Percentiles rank a stretch among this genome's conserved stretches.
Evolutionary conservation across 2,888 invertebrate genomes (phyloP).

Genomic region (Catocala sponsa): DNA sequence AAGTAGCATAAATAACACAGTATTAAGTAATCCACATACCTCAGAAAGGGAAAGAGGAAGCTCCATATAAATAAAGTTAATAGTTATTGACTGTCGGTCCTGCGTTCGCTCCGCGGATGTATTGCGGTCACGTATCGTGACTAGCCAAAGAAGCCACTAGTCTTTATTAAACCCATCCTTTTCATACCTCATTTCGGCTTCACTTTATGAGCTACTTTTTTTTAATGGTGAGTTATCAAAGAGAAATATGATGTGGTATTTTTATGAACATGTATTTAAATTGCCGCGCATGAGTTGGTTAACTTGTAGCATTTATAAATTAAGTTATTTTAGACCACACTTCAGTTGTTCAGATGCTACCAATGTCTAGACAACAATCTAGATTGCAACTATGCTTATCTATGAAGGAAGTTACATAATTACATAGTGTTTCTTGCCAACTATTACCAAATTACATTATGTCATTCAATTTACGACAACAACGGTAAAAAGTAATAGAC

Average conservation of each 20-base stretch:
- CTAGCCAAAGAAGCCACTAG: conserved; percentile 11
- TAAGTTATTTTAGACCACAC: too few species aligned
- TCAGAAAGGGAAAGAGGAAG: conserved; percentile 59
- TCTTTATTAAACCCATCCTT: conserved; percentile 6
- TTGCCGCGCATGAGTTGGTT: too few species aligned
- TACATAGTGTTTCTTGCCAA: conserved; percentile 21
- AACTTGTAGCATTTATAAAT: too few species aligned
- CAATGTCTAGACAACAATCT: too few species aligned
- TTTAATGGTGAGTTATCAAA: not conserved
- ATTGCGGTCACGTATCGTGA: conserved; percentile 19
- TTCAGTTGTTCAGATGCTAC: too few species aligned
- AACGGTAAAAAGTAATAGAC: conserved; percentile 33
- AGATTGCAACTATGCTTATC: not conserved
- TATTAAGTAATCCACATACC: conserved; percentile 29
- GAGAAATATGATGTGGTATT: not conserved
- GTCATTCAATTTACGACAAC: conserved; percentile 25
- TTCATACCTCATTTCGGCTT: conserved; percentile 9
- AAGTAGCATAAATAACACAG: not conserved
- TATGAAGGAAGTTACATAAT: conserved; percentile 22
- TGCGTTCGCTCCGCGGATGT: not conserved
- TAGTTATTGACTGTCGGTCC: conserved; percentile 40
- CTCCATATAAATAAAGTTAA: conserved; percentile 56
- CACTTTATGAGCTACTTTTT: conserved; percentile 1
- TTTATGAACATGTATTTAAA: not conserved
- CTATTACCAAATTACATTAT: conserved; percentile 36